These are phyloP conservation scores for Pseudomyrmex concolor DNA, from an alignment of 1,140 invertebrate genomes.

Conservation along the genomic window DNA sequence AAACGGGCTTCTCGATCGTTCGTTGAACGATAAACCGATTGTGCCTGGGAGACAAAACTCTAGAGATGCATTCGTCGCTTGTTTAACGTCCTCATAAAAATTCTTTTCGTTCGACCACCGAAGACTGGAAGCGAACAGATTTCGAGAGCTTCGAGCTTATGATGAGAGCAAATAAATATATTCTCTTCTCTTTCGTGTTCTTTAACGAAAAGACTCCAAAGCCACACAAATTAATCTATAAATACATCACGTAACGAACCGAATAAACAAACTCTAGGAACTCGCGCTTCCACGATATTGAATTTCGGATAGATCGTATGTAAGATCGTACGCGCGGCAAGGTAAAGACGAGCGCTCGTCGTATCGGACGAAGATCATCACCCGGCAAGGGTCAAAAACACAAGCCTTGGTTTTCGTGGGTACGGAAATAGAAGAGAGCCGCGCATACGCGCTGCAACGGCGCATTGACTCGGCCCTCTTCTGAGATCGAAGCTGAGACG, in stretches of 20 bases:
- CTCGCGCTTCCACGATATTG: slow-evolving; percentile 40
- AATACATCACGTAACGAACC: slow-evolving; percentile 76
- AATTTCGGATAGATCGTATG: not conserved
- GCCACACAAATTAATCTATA: slow-evolving; percentile 84
- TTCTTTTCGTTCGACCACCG: slow-evolving; percentile 73
- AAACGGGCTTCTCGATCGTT: slow-evolving; percentile 64
- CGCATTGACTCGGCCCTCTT: slow-evolving; percentile 66
- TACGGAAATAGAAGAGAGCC: slow-evolving; percentile 71
- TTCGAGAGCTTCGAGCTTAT: slow-evolving; percentile 67
- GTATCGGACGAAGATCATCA: slow-evolving; percentile 24
- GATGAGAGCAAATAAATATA: slow-evolving; percentile 78
- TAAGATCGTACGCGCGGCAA: not conserved
- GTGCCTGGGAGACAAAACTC: slow-evolving; percentile 40
- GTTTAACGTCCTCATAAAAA: slow-evolving; percentile 79
- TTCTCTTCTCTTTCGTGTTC: slow-evolving; percentile 66
- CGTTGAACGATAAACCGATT: slow-evolving; percentile 74
- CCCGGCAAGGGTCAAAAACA: slow-evolving; percentile 41
- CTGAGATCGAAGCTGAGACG: slow-evolving; percentile 68
- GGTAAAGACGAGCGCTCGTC: not conserved
- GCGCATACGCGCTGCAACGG: slow-evolving; percentile 13
- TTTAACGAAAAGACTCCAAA: slow-evolving; percentile 77
- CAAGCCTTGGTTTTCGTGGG: slow-evolving; percentile 45
- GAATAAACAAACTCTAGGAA: slow-evolving; percentile 70
- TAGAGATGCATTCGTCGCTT: slow-evolving; percentile 70
- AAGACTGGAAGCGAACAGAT: slow-evolving; percentile 68